Conservation (phyloP, 2,113 vertebrate genomes). For the Junco hyemalis region DNA sequence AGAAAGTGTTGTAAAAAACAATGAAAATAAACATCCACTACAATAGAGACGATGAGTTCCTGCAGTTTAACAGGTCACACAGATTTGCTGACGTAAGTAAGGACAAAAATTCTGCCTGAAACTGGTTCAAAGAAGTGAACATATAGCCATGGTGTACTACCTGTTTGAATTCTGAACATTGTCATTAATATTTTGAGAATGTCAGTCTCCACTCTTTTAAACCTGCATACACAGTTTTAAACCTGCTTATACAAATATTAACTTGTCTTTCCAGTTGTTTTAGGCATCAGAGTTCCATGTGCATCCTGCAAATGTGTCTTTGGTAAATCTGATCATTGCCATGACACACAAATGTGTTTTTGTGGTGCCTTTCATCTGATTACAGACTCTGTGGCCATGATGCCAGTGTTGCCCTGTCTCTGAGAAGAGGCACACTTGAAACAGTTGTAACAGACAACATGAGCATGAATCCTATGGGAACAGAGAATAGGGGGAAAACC, state of each 20-base stretch:
- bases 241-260: neutral
- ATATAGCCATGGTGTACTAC: neutral
- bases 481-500: fast-evolving
- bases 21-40: neutral
- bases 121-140: neutral
- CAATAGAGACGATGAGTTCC: neutral
- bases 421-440: neutral
- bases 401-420: neutral
- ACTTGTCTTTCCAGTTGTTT: neutral
- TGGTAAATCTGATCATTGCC: neutral
- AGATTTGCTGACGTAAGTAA: neutral
- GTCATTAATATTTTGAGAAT: neutral
- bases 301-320: neutral
- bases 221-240: neutral
- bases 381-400: neutral
- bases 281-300: neutral
- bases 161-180: neutral
- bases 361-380: neutral
- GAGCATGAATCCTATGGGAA: neutral
- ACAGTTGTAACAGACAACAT: neutral
- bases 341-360: neutral
- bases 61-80: neutral
- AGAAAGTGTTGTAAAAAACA: neutral
- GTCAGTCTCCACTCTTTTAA: neutral
- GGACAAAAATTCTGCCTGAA: neutral